Percentiles rank a stretch among this genome's conserved stretches.
These are phyloP conservation scores for Mesoclemmys tuberculata DNA, from an alignment of 2,113 vertebrate species.

Conservation along the genomic window DNA sequence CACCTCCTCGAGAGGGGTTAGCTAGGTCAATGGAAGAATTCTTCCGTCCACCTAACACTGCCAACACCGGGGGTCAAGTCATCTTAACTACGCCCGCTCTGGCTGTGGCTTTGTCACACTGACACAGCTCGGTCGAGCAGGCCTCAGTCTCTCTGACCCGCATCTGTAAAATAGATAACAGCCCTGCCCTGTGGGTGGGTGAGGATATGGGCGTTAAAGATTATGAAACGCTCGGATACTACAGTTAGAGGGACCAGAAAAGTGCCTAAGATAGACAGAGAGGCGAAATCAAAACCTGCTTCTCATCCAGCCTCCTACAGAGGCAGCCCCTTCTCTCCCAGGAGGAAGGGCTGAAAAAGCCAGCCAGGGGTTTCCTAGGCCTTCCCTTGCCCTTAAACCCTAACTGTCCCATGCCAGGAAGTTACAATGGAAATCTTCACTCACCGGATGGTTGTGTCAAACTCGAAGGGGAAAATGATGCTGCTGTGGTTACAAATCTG, in stretches of 20 bases:
- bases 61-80: not conserved
- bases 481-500: slow-evolving; percentile 88
- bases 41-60: not conserved
- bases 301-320: not conserved
- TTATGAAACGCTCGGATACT: too few species aligned
- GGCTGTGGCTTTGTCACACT: too few species aligned
- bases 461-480: slow-evolving; percentile 97
- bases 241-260: too few species aligned
- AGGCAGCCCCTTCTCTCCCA: not conserved
- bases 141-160: too few species aligned
- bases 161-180: not conserved
- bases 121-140: too few species aligned
- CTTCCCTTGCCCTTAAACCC: accelerated
- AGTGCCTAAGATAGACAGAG: too few species aligned
- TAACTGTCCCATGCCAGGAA: not conserved
- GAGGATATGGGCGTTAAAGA: not conserved
- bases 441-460: slow-evolving; percentile 90
- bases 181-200: not conserved
- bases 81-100: not conserved
- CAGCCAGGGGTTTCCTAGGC: too few species aligned
- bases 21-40: not conserved
- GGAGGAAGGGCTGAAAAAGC: not conserved
- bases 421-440: accelerated
- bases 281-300: not conserved
- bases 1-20: not conserved